Evolutionary conservation across 2,888 invertebrate genomes (phyloP), one percentile per base, ranked within the genome.

Genomic region (Ametastegia equiseti): DNA sequence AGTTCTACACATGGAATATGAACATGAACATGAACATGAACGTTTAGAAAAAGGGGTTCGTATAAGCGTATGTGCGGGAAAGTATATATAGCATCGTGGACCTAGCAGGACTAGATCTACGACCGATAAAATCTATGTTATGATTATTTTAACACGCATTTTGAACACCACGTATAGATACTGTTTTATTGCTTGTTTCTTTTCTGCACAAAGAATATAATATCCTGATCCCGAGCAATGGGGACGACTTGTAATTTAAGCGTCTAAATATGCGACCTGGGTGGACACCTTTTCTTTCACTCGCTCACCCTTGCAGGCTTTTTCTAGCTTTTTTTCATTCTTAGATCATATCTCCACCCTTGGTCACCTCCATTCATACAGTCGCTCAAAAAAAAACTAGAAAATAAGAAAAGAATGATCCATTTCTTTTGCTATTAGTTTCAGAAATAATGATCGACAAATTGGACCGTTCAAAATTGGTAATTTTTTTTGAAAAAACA

Each of bases 141-240:
- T 69, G 69, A 69, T 69, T 69, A 69, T 69, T 69, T 42, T 69
- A 69, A 69, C 69, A 69, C 69, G 69, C 69, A 23, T 69, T 69
- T n/a, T n/a, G n/a, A n/a, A n/a, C n/a, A n/a, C n/a, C n/a, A n/a
- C n/a, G n/a, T 42, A 23, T 27, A 23, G 13, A 13, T 42, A 9
- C 39, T 23, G 33, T 69, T 69, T 42, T 69, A 69, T 69, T 42
- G 69, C 39, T 69, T 42, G 67, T 69, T 42, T 42, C 23, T n/a
- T 19, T 42, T 42, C 23, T n/a, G 19, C 67, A 67, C 39, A 67
- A 23, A 39, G 39, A 36, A 33, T 36, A 7, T 36, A 1, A 2
- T 30, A n/a, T 30, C 30, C 6, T 63, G 13, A 5, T 13, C 33
- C 23, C 27, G 27, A 13, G 15, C 2, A 6, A 11, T 19, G 30